Evolutionary conservation across 2,888 invertebrate genomes (phyloP).

Genomic region (Drosophila ustulata): DNA sequence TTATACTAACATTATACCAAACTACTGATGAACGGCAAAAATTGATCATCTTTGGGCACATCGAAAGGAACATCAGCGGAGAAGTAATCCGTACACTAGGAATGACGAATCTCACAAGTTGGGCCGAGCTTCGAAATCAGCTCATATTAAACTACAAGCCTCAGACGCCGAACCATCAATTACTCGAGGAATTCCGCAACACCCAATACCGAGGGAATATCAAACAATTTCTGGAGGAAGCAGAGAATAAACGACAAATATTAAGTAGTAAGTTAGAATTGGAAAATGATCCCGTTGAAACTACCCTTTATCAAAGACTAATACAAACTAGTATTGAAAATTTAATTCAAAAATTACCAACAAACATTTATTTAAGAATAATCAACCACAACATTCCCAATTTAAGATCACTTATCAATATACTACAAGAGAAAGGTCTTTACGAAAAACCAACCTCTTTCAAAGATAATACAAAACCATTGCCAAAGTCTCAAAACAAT

Average conservation of each 20-base stretch:
- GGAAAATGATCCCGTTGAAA: too few relatives aligned
- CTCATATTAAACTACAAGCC: background rate
- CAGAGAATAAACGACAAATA: background rate
- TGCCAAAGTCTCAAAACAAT: too few relatives aligned
- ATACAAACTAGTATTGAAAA: too few relatives aligned
- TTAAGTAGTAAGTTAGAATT: too few relatives aligned
- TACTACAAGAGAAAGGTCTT: constrained; percentile 8
- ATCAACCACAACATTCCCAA: too few relatives aligned
- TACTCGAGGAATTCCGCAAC: background rate
- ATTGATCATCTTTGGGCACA: constrained; percentile 2
- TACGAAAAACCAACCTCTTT: constrained; percentile 4
- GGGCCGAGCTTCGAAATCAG: background rate
- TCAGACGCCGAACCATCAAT: background rate
- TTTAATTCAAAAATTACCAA: too few relatives aligned
- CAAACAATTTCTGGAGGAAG: too few relatives aligned
- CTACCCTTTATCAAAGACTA: too few relatives aligned
- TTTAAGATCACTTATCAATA: background rate
- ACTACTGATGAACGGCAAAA: background rate
- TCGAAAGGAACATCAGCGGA: background rate
- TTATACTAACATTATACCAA: background rate
- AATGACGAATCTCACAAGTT: too few relatives aligned
- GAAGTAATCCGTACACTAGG: background rate
- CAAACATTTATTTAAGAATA: too few relatives aligned
- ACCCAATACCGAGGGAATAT: background rate
- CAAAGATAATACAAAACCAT: too few relatives aligned